Base-by-base conservation (phyloP, 2,888 invertebrate species). In the Cataglyphis livida region DNA sequence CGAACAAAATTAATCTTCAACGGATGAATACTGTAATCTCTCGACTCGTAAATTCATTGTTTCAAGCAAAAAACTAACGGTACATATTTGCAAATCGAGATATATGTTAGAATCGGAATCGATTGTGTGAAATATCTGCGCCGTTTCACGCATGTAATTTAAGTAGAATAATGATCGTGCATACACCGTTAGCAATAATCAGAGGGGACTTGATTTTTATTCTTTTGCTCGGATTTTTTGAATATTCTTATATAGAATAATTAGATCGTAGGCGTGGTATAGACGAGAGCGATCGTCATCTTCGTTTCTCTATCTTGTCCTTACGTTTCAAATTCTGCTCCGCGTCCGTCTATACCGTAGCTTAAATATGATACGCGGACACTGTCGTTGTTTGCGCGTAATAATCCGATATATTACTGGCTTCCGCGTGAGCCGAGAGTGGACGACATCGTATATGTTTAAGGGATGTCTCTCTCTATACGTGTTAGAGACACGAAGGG, bases 1-100 rank as follows among this genome's bases (percentile, higher is more conserved):
- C 12, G 12, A 21, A 32, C 15, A 54, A n/a, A 71, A 59, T 57
- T 38, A 15, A 25, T 25, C 15, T 59, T 21, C 15, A 59, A 59
- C 25, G 25, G 59, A 6, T 35, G 10, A n/a, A 54, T 28, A 41
- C 28, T 59, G 59, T 79, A 71, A 79, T 79, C 78, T 79, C 71
- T 79, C 78, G 70, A 78, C 18, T n/a, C 59, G 59, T 44, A 32
- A 32, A 79, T 57, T 66, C 25, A n/a, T 79, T 21, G 41, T 38
- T 28, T 38, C 38, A 25, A 7, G 51, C 44, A 32, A 54, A 28
- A 15, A 15, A 28, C 15, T 9, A 10, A 59, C 3, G 18, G 18
- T 0, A 25, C 15, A 32, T 48, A 51, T 21, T 21, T 18, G 48
- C 32, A 74, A 21, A 74, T 74, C 35, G 35, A 35, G 9, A 74